A percentile compares a stretch with the other conserved stretches of the same genome.
These are phyloP conservation scores for Rhingia rostrata DNA, from an alignment of 2,888 invertebrate genomes.

Conservation along the genomic window DNA sequence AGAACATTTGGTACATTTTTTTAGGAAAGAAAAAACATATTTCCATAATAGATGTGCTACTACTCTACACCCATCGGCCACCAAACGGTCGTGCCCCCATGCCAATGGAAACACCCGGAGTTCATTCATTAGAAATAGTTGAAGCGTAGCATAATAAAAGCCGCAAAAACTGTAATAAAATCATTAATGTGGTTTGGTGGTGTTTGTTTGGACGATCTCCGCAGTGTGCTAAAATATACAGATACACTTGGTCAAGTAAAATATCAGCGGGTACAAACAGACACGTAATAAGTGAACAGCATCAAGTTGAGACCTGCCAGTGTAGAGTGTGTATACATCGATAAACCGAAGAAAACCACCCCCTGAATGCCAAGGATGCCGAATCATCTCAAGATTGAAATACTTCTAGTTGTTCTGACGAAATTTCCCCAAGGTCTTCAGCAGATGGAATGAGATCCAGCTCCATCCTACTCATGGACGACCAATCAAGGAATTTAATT, in stretches of 20 bases:
- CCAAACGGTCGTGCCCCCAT: background rate
- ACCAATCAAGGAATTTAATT: conserved; percentile 34
- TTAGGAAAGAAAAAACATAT: background rate
- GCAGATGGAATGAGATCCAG: background rate
- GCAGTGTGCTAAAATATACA: background rate
- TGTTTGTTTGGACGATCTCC: background rate
- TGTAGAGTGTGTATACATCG: conserved; percentile 6
- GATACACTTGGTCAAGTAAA: background rate
- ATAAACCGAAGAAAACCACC: background rate
- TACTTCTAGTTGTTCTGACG: background rate
- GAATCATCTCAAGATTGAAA: conserved; percentile 27
- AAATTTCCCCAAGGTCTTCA: conserved; percentile 23
- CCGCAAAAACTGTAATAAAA: conserved; percentile 44
- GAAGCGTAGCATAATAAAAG: conserved; percentile 32
- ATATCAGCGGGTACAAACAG: background rate
- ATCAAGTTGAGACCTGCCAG: conserved; percentile 35
- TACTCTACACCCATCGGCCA: background rate
- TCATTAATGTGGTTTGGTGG: conserved; percentile 12
- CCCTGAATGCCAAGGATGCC: no score
- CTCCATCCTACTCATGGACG: conserved; percentile 1
- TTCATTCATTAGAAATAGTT: conserved; percentile 43
- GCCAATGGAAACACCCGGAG: background rate
- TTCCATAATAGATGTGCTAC: background rate
- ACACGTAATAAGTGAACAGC: conserved; percentile 44
- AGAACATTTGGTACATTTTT: background rate